Percentiles rank a stretch among this genome's conserved stretches.
These are phyloP conservation scores for Chloroclystis v-ata DNA, from an alignment of 2,888 invertebrate species.

Conservation along the genomic window DNA sequence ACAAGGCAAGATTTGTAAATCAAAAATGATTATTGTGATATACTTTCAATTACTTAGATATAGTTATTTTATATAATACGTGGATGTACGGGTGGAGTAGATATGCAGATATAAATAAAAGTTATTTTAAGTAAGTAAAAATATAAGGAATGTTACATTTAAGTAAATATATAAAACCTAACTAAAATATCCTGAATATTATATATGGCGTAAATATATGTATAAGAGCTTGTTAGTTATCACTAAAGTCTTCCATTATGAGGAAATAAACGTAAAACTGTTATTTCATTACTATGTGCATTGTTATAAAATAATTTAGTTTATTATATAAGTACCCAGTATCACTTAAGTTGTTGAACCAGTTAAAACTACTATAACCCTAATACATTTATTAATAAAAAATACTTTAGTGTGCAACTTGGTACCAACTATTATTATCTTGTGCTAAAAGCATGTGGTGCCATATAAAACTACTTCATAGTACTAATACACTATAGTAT, in stretches of 20 bases:
- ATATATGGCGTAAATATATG: conserved; percentile 1
- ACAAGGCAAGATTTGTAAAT: conserved; percentile 48
- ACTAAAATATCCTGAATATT: conserved; percentile 8
- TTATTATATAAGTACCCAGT: conserved; percentile 30
- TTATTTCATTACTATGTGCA: conserved; percentile 27
- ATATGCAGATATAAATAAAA: conserved; percentile 25
- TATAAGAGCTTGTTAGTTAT: conserved; percentile 40
- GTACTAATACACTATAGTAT: conserved; percentile 46
- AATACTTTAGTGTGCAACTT: conserved; percentile 39
- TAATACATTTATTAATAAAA: no score
- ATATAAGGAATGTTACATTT: conserved; percentile 19
- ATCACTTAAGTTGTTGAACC: conserved; percentile 33
- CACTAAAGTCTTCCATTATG: conserved; percentile 58
- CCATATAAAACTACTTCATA: conserved; percentile 67
- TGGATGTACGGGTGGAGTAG: conserved; percentile 60
- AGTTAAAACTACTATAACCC: conserved; percentile 21
- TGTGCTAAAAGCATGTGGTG: conserved; percentile 75
- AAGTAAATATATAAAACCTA: conserved; percentile 25
- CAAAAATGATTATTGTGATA: conserved; percentile 70
- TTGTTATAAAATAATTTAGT: conserved; percentile 31
- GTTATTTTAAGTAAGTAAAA: conserved; percentile 10
- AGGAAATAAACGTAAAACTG: conserved; percentile 28
- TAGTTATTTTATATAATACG: conserved; percentile 36
- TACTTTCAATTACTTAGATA: conserved; percentile 52
- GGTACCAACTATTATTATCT: conserved; percentile 48